A percentile compares a stretch with the other conserved stretches of the same genome.
phyloP scores from a whole-genome alignment of 2,888 invertebrate genomes.

The Cantharis flavilabris region DNA sequence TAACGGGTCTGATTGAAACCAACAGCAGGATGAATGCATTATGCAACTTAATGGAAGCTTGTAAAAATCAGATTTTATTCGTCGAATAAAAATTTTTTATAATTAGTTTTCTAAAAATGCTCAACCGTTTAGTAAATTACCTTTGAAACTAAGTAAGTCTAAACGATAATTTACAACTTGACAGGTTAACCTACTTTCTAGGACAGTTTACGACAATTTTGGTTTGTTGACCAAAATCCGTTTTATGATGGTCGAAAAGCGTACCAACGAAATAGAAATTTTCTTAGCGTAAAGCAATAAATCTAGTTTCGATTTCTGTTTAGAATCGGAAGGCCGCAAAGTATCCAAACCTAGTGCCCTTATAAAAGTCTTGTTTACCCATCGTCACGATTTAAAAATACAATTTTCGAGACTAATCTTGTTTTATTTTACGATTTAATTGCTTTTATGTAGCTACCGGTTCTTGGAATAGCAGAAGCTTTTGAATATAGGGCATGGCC shows the following conservation, averaged over 20 bases:
- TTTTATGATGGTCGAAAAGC: slow-evolving; percentile 31
- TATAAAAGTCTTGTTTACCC: slow-evolving; percentile 33
- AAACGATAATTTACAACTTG: slow-evolving; percentile 24
- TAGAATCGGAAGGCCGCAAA: slow-evolving; percentile 34
- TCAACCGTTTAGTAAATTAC: background rate
- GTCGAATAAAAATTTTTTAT: background rate
- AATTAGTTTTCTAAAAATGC: background rate
- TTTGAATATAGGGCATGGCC: slow-evolving; percentile 17
- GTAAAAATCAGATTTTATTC: slow-evolving; percentile 5
- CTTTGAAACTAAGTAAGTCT: background rate
- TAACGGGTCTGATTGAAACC: slow-evolving; percentile 31
- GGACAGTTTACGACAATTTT: slow-evolving; percentile 8
- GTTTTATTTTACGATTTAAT: slow-evolving; percentile 40
- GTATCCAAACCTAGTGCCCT: slow-evolving; percentile 31
- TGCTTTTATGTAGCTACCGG: slow-evolving; percentile 38
- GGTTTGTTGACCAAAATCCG: slow-evolving; percentile 16
- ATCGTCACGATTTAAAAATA: slow-evolving; percentile 6
- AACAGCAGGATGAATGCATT: slow-evolving; percentile 29
- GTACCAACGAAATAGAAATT: slow-evolving; percentile 37
- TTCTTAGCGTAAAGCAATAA: slow-evolving; percentile 35
- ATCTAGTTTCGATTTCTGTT: slow-evolving; percentile 40
- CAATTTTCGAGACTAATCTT: slow-evolving; percentile 34
- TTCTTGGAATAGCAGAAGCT: slow-evolving; percentile 11
- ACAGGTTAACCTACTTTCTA: slow-evolving; percentile 32
- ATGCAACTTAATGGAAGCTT: slow-evolving; percentile 23